Evolutionary conservation across 2,797 vertebrate genomes (phyloP).

Genomic region (Falco biarmicus): DNA sequence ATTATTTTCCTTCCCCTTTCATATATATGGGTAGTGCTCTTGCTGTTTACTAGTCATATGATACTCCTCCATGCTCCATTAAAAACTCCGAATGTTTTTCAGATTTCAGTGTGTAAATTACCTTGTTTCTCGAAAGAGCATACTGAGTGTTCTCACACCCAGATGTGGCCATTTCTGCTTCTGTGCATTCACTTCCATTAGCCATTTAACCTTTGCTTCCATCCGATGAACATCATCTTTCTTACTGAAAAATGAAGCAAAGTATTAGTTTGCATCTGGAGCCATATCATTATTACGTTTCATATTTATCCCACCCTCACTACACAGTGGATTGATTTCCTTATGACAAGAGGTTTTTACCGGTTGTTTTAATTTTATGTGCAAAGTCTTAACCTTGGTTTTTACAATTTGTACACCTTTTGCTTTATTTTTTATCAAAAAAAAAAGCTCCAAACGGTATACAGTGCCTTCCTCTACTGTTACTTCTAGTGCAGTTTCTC

Average conservation of each 20-base stretch:
- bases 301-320: not conserved
- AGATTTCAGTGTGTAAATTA: not conserved
- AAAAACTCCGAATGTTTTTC: not conserved
- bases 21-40: not conserved
- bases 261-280: not conserved
- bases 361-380: not conserved
- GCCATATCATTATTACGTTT: not conserved
- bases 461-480: not conserved
- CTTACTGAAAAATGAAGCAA: not conserved
- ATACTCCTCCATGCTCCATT: not conserved
- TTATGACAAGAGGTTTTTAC: not conserved
- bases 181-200: not conserved
- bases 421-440: not conserved
- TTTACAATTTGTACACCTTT: not conserved
- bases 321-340: not conserved
- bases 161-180: not conserved
- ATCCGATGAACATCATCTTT: not conserved
- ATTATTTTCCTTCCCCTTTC: not conserved
- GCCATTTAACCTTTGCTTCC: not conserved
- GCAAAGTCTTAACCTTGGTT: not conserved
- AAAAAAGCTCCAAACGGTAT: not conserved
- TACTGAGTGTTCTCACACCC: not conserved
- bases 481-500: not conserved
- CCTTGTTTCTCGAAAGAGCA: not conserved
- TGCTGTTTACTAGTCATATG: not conserved